Evolutionary conservation across 2,797 vertebrate genomes (phyloP), one percentile per base, ranked within the genome.

Genomic region (Thalassophryne amazonica): DNA sequence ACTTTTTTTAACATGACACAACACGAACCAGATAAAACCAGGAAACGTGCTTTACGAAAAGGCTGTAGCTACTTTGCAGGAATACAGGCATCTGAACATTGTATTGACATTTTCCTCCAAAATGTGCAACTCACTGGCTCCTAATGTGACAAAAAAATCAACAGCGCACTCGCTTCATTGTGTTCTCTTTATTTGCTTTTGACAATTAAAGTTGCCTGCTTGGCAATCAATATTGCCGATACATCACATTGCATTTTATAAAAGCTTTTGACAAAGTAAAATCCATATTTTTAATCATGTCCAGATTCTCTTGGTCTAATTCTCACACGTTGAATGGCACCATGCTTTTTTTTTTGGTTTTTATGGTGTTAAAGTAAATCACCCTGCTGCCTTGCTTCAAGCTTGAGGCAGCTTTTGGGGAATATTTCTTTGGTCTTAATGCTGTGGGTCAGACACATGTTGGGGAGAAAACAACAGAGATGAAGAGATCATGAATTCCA

Each of bases 401-500:
- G 68, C 60, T 48, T 15, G n/a, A 25, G 25, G 49, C 33, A 0
- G 34, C 28, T 33, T 38, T 39, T 1, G 7, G 39, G 60, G 70
- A 58, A 69, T 59, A 70, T 64, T 82, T 54, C 65, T 72, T 67
- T 58, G 50, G 51, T 61, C 60, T 64, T 43, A 55, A 39, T 36
- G 49, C 73, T 69, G 47, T 17, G 67, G 66, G 73, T 81, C 73
- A 66, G 48, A 58, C 47, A 29, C 27, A 8, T 40, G 16, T 28
- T 12, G 3, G 25, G 18, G 40, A 53, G 58, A 27, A 31, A 51
- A 64, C 64, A 49, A 69, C 48, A 50, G 42, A 60, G 67, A 69
- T 61, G 60, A 53, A 62, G 64, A 55, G 50, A 48, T 57, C n/a
- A 3, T 73, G 63, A 74, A 54, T 71, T 79, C 69, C 60, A 58